Percentiles rank a stretch among this genome's conserved stretches.
Evolutionary conservation across 2,797 vertebrate genomes (phyloP).

Genomic region (Catostomus latipinnis): DNA sequence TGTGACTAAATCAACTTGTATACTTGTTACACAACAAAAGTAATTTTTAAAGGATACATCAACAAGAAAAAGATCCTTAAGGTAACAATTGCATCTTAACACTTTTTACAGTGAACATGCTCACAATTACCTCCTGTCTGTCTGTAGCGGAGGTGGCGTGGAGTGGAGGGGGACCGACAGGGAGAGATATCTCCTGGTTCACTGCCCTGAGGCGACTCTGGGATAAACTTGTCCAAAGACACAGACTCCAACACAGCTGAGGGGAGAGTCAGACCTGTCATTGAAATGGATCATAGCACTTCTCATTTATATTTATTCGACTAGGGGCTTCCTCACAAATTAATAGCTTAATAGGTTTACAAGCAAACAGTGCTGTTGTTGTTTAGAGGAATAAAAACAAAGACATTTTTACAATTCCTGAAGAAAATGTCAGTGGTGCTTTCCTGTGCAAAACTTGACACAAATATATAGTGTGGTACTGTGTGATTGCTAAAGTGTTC

Average conservation of each 20-base stretch:
- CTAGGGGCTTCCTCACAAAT: neutral
- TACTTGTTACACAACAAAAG: too few species aligned
- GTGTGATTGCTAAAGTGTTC: too few species aligned
- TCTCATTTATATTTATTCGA: neutral
- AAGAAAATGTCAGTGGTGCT: too few species aligned
- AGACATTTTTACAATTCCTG: too few species aligned
- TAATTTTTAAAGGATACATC: too few species aligned
- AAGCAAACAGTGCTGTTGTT: too few species aligned
- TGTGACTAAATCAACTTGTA: too few species aligned
- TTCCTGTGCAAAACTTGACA: too few species aligned
- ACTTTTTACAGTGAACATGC: neutral
- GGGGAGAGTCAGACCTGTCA: slow-evolving; percentile 43
- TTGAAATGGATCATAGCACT: slow-evolving; percentile 17
- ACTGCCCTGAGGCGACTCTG: slow-evolving; percentile 81
- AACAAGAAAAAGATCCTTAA: too few species aligned
- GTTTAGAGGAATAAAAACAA: too few species aligned
- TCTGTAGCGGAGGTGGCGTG: slow-evolving; percentile 92
- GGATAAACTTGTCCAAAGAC: slow-evolving; percentile 85
- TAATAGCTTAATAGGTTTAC: neutral
- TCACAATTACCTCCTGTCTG: slow-evolving; percentile 85
- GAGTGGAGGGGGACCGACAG: slow-evolving; percentile 91
- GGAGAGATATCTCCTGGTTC: slow-evolving; percentile 89
- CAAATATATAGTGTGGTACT: too few species aligned
- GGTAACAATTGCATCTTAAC: too few species aligned
- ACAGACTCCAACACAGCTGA: slow-evolving; percentile 89